phyloP scores from a whole-genome alignment of 2,113 vertebrate genomes.

The Barbus barbus region DNA sequence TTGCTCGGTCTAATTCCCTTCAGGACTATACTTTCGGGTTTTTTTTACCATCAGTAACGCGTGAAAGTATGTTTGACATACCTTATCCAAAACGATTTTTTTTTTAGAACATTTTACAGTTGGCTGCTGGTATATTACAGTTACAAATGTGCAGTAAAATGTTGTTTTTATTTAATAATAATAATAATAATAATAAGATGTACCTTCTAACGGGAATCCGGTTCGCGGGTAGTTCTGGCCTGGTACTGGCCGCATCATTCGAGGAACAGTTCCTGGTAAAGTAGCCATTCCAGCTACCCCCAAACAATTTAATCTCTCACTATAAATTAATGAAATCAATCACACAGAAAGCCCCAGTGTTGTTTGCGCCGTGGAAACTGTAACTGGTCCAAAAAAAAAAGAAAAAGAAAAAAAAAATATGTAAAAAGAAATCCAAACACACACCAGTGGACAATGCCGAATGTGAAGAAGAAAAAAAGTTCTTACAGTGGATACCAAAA shows the following conservation, averaged over 20 bases:
- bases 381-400: slow-evolving; percentile 47
- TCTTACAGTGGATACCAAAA: not conserved
- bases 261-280: slow-evolving; percentile 89
- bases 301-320: slow-evolving; percentile 24
- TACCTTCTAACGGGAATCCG: slow-evolving; percentile 97
- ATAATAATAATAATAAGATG: too few species aligned
- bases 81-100: not conserved
- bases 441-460: slow-evolving; percentile 60
- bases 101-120: too few species aligned
- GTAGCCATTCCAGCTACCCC: slow-evolving; percentile 79
- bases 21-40: not conserved
- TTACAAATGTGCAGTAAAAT: not conserved
- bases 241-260: slow-evolving; percentile 95
- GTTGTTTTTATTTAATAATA: not conserved
- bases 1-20: not conserved
- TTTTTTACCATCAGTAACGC: not conserved
- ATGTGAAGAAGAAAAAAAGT: slow-evolving; percentile 49
- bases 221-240: slow-evolving; percentile 96
- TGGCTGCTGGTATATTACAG: too few species aligned
- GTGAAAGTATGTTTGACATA: not conserved
- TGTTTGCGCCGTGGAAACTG: slow-evolving; percentile 35
- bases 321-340: slow-evolving; percentile 48
- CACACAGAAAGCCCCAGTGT: slow-evolving; percentile 66
- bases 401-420: too few species aligned
- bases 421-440: slow-evolving; percentile 69